phyloP scores from a whole-genome alignment of 1,140 invertebrate species.

The Leptoteleia sp. region DNA sequence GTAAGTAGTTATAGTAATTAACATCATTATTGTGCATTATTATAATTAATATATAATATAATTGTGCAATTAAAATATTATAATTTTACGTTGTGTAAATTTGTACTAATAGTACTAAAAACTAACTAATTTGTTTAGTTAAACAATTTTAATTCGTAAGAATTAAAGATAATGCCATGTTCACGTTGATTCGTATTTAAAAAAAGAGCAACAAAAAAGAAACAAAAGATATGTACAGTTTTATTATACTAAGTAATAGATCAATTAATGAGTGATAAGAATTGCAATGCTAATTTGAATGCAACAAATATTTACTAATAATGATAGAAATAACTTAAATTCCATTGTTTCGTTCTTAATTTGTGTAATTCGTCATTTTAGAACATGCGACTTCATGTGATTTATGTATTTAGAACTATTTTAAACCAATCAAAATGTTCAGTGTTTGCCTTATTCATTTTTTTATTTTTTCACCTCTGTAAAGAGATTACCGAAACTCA shows the following conservation, averaged over 20 bases:
- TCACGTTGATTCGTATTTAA: too few relatives aligned
- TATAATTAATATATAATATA: too few relatives aligned
- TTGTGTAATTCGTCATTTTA: neutral
- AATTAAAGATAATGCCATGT: too few relatives aligned
- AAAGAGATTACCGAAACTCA: too few relatives aligned
- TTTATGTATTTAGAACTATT: too few relatives aligned
- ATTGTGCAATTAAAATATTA: neutral
- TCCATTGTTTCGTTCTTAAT: constrained; percentile 11
- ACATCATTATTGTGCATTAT: too few relatives aligned
- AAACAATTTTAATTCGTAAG: neutral
- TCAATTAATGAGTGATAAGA: constrained; percentile 32
- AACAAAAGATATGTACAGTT: constrained; percentile 16
- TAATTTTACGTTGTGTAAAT: neutral
- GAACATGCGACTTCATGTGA: constrained; percentile 17
- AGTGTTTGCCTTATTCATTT: too few relatives aligned
- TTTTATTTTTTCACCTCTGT: too few relatives aligned
- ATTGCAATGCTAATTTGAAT: constrained; percentile 39
- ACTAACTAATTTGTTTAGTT: neutral
- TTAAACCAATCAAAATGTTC: too few relatives aligned
- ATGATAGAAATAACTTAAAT: constrained; percentile 10
- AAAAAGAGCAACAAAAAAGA: neutral
- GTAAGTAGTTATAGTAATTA: too few relatives aligned
- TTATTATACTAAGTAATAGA: constrained; percentile 17
- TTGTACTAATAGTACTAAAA: constrained; percentile 1
- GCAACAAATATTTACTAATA: constrained; percentile 17